phyloP scores from a whole-genome alignment of 1,140 invertebrate species.

The Hylaeus volcanicus region DNA sequence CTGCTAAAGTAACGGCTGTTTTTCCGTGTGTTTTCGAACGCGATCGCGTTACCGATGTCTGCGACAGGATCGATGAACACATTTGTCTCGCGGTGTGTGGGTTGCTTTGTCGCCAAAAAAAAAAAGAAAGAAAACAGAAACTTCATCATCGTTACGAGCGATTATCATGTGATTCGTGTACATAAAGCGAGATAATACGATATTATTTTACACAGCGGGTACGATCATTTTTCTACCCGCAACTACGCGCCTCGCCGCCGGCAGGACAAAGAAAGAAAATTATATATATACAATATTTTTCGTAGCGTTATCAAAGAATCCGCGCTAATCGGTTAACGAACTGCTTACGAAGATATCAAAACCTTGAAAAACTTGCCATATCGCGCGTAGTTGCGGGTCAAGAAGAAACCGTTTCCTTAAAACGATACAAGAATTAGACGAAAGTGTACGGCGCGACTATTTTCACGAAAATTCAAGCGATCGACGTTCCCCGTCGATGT shows the following conservation, averaged over 20 bases:
- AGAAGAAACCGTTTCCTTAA: background rate
- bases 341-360: background rate
- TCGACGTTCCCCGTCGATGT: background rate
- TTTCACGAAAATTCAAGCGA: background rate
- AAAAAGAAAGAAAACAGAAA: background rate
- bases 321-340: background rate
- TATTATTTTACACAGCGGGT: background rate
- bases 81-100: conserved; percentile 34
- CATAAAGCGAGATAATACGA: conserved; percentile 10
- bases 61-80: conserved; percentile 41
- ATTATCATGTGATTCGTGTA: background rate
- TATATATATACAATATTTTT: background rate
- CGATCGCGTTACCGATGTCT: background rate
- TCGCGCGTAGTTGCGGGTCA: conserved; percentile 6
- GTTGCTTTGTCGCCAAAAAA: background rate
- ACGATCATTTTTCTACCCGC: background rate
- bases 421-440: conserved; percentile 17
- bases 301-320: background rate
- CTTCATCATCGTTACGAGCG: background rate
- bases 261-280: background rate
- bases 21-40: background rate
- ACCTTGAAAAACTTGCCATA: background rate
- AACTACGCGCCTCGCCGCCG: background rate
- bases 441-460: conserved; percentile 14
- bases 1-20: conserved; percentile 20